phyloP scores from a whole-genome alignment of 2,888 invertebrate genomes.

The Helicoverpa assulta region DNA sequence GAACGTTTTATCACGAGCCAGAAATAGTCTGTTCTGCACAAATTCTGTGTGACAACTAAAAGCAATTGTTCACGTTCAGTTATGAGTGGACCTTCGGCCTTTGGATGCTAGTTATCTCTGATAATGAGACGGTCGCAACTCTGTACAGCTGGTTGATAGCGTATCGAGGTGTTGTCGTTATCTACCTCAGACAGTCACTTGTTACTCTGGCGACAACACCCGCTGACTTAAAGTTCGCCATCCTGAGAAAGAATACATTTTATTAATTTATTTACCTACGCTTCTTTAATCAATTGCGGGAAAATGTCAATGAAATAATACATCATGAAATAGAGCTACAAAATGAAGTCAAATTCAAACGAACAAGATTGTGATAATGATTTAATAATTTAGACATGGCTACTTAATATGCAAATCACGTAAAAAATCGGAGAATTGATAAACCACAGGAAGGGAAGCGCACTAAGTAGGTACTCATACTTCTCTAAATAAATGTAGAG shows the following conservation, averaged over 20 bases:
- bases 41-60: conserved; percentile 13
- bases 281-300: not conserved
- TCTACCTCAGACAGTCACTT: not conserved
- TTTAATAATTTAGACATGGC: not conserved
- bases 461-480: too few species aligned
- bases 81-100: conserved; percentile 18
- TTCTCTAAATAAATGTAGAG: too few species aligned
- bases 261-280: not conserved
- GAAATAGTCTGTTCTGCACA: not conserved
- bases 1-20: not conserved
- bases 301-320: not conserved
- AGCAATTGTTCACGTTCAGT: not conserved
- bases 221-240: not conserved
- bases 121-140: not conserved
- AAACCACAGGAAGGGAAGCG: too few species aligned
- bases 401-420: not conserved
- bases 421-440: not conserved
- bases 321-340: not conserved
- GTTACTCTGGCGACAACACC: not conserved
- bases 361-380: not conserved
- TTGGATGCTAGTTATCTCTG: conserved; percentile 6
- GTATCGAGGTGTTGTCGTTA: conserved; percentile 19
- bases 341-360: not conserved
- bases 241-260: not conserved
- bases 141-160: conserved; percentile 25